A percentile compares a stretch with the other conserved stretches of the same genome.
Conservation (phyloP, 2,113 vertebrate species). For the Isichthys henryi region DNA sequence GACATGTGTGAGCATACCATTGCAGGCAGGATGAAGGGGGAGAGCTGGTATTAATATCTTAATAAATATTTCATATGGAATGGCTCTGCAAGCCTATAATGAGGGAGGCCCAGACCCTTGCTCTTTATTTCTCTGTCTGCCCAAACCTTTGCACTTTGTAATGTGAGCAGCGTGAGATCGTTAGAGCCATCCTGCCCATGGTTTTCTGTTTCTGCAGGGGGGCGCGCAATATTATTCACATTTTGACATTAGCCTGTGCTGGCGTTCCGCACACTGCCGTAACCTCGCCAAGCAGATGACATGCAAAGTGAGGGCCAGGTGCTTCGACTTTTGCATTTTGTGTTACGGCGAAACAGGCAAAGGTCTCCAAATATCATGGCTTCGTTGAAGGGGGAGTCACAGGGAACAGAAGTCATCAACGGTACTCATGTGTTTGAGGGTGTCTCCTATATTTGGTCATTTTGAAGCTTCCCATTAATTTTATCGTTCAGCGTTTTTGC, state of each 20-base stretch:
- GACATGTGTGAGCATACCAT: constrained; percentile 31
- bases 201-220: constrained; percentile 55
- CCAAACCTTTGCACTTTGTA: constrained; percentile 64
- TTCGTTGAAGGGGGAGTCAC: not conserved
- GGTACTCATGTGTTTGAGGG: not conserved
- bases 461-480: not conserved
- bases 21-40: constrained; percentile 43
- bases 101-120: constrained; percentile 51
- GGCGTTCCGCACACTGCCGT: constrained; percentile 50
- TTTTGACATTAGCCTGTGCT: constrained; percentile 49
- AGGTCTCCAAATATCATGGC: not conserved
- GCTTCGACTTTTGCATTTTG: not conserved
- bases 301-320: constrained; percentile 17
- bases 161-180: constrained; percentile 62
- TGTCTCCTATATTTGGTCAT: not conserved
- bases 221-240: constrained; percentile 57
- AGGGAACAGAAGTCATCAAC: not conserved
- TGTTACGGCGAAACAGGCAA: not conserved
- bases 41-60: constrained; percentile 59
- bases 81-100: constrained; percentile 52
- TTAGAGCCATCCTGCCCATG: constrained; percentile 53
- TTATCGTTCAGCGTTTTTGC: not conserved
- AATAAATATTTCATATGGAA: constrained; percentile 66
- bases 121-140: constrained; percentile 41
- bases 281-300: constrained; percentile 45